Percentiles rank a stretch among this genome's conserved stretches.
These are phyloP conservation scores for Agonopterix heracliana DNA, from an alignment of 2,888 invertebrate species.

Conservation along the genomic window DNA sequence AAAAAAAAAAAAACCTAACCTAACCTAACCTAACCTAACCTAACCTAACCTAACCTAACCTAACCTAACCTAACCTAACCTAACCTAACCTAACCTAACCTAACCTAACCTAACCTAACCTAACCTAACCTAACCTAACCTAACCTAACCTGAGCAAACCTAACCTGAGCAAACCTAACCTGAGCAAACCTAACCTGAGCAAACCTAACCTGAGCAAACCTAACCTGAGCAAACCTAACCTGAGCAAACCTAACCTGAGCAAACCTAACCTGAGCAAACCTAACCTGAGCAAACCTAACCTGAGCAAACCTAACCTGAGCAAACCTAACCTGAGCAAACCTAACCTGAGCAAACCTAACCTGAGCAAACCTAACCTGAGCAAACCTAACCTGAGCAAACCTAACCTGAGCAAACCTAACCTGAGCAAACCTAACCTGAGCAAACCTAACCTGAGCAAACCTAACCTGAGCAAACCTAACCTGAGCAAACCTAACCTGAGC, in stretches of 20 bases:
- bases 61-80: slow-evolving; percentile 17
- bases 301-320: slow-evolving; percentile 9
- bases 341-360: too few relatives aligned
- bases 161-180: slow-evolving; percentile 15
- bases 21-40: slow-evolving; percentile 14
- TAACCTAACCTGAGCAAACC: slow-evolving; percentile 8
- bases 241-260: slow-evolving; percentile 3
- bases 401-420: slow-evolving; percentile 13
- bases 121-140: slow-evolving; percentile 2
- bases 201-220: not conserved
- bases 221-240: not conserved
- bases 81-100: slow-evolving; percentile 18
- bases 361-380: too few relatives aligned
- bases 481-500: slow-evolving; percentile 20
- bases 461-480: slow-evolving; percentile 21
- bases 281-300: slow-evolving; percentile 14
- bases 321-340: not conserved
- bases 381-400: slow-evolving; percentile 12
- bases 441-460: slow-evolving; percentile 19
- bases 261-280: slow-evolving; percentile 14
- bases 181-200: not conserved
- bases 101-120: slow-evolving; percentile 17
- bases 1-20: too few relatives aligned
- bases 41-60: slow-evolving; percentile 15
- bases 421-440: slow-evolving; percentile 10